Conservation (phyloP, 1,140 invertebrate species). For the Hyles euphorbiae region DNA sequence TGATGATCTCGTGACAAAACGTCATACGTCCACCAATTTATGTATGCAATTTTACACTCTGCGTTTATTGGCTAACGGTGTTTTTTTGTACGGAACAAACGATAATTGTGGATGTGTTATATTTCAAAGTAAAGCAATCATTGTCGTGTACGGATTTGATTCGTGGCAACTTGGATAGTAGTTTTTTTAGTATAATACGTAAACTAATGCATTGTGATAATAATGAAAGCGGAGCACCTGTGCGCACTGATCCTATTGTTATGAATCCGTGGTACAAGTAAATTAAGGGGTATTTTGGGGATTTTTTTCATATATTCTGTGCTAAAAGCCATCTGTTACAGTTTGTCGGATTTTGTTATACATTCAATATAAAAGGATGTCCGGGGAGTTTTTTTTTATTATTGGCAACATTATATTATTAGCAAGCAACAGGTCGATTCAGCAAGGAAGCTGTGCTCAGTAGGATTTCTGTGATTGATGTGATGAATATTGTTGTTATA, state of each 20-base stretch:
- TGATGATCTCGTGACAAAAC: slow-evolving; percentile 31
- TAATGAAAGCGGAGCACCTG: slow-evolving; percentile 71
- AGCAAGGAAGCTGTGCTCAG: too few relatives aligned
- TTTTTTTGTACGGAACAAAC: background rate
- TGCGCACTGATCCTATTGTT: slow-evolving; percentile 62
- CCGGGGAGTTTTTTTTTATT: too few relatives aligned
- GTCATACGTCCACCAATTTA: slow-evolving; percentile 28
- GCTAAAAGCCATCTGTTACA: too few relatives aligned
- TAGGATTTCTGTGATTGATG: too few relatives aligned
- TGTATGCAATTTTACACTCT: too few relatives aligned
- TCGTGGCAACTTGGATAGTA: slow-evolving; percentile 58
- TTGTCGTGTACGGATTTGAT: slow-evolving; percentile 74
- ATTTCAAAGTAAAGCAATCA: slow-evolving; percentile 66
- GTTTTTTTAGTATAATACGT: slow-evolving; percentile 59
- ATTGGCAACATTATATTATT: too few relatives aligned
- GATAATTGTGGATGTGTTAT: slow-evolving; percentile 60
- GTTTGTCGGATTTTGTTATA: background rate
- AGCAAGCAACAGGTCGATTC: too few relatives aligned
- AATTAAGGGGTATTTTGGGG: slow-evolving; percentile 38
- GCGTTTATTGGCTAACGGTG: background rate
- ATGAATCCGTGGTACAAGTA: slow-evolving; percentile 34
- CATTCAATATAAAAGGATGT: too few relatives aligned
- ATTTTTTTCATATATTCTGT: too few relatives aligned
- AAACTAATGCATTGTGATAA: slow-evolving; percentile 69
- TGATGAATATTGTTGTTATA: too few relatives aligned